phyloP scores from a whole-genome alignment of 2,113 vertebrate species.

The Nipponia nippon region DNA sequence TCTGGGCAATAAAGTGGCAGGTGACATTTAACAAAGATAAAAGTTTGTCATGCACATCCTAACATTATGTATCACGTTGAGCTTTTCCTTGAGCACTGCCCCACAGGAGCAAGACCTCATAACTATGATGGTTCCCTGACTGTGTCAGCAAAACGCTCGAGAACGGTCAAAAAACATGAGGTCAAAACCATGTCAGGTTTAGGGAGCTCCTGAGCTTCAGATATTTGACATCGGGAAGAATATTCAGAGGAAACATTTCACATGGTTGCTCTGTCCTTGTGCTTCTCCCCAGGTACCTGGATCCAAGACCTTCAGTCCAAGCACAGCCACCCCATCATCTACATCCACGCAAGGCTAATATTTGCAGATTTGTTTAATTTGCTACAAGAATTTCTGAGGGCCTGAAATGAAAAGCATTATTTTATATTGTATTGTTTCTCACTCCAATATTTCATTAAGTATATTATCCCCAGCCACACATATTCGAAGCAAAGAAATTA shows the following conservation, averaged over 20 bases:
- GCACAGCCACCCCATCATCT: not conserved
- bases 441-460: not conserved
- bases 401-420: not conserved
- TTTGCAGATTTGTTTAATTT: not conserved
- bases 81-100: not conserved
- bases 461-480: not conserved
- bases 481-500: not conserved
- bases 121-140: not conserved
- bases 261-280: not conserved
- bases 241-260: not conserved
- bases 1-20: not conserved
- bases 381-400: not conserved
- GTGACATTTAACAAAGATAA: not conserved
- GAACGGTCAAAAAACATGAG: not conserved
- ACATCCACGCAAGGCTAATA: not conserved
- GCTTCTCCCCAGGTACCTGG: not conserved
- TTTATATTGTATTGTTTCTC: not conserved
- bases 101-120: not conserved
- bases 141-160: not conserved
- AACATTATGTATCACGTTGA: rapidly evolving
- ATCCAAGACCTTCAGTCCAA: not conserved
- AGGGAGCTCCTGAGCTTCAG: not conserved
- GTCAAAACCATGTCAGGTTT: not conserved
- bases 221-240: rapidly evolving
- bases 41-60: not conserved